Percentiles rank a stretch among this genome's conserved stretches.
These are phyloP conservation scores for Empis stercorea DNA, from an alignment of 2,888 invertebrate genomes.

Conservation along the genomic window DNA sequence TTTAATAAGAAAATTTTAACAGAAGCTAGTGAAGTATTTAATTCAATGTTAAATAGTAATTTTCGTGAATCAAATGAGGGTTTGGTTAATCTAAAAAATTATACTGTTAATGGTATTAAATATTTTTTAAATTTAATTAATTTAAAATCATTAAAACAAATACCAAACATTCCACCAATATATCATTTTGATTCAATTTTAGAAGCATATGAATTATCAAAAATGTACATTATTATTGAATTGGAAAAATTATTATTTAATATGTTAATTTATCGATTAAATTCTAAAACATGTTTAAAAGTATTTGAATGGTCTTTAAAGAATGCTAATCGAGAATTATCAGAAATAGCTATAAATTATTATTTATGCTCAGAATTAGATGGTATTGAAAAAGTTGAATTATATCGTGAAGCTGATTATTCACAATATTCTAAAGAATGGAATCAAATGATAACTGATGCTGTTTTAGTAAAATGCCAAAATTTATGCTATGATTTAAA, in stretches of 20 bases:
- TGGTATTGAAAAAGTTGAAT: slow-evolving; percentile 24
- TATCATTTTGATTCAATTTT: slow-evolving; percentile 26
- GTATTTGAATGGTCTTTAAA: slow-evolving; percentile 34
- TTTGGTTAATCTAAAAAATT: slow-evolving; percentile 30
- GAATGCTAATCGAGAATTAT: slow-evolving; percentile 32
- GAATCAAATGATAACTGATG: slow-evolving; percentile 34
- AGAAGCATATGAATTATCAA: slow-evolving; percentile 34
- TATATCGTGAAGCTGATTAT: slow-evolving; percentile 31
- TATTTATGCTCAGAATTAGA: slow-evolving; percentile 28
- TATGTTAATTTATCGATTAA: slow-evolving; percentile 24
- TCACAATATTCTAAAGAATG: slow-evolving; percentile 31
- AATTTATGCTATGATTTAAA: slow-evolving; percentile 2
- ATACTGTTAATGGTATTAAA: slow-evolving; percentile 27
- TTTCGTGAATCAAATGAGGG: slow-evolving; percentile 33
- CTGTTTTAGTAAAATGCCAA: slow-evolving; percentile 28
- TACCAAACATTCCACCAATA: slow-evolving; percentile 20
- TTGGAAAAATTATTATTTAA: slow-evolving; percentile 27
- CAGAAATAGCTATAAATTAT: slow-evolving; percentile 33
- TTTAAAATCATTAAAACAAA: slow-evolving; percentile 18
- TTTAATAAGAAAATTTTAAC: slow-evolving; percentile 31
- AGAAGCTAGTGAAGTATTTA: slow-evolving; percentile 33
- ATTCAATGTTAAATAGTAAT: slow-evolving; percentile 33
- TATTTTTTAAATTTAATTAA: slow-evolving; percentile 33
- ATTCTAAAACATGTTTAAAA: slow-evolving; percentile 26
- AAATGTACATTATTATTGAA: slow-evolving; percentile 31